Percentiles rank a stretch among this genome's conserved stretches.
Conservation (phyloP, 2,888 invertebrate species). For the Griposia aprilina region DNA sequence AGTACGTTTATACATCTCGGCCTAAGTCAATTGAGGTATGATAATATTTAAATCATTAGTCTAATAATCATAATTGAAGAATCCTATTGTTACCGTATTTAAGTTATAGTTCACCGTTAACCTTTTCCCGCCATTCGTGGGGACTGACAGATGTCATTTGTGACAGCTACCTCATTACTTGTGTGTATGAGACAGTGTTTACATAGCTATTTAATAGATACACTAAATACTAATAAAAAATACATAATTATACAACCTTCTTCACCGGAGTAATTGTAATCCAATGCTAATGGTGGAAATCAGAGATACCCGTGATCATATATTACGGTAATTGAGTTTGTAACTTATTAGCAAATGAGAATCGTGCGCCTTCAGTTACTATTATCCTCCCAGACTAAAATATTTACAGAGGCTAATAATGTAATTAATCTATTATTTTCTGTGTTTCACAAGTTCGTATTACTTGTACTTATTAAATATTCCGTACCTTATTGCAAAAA, state of each 20-base stretch:
- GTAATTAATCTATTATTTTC: neutral
- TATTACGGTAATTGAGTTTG: constrained; percentile 1
- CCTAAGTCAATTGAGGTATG: neutral
- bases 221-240: neutral
- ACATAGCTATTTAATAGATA: neutral
- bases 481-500: neutral
- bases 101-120: neutral
- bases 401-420: neutral
- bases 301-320: neutral
- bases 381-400: neutral
- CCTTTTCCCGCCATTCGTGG: neutral
- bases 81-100: neutral
- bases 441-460: neutral
- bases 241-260: neutral
- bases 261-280: neutral
- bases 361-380: neutral
- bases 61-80: neutral
- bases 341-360: constrained; percentile 10
- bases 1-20: neutral
- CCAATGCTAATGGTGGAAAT: neutral
- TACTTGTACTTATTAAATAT: neutral
- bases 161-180: neutral
- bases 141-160: neutral
- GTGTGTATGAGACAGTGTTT: neutral
- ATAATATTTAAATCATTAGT: neutral